Conservation (phyloP, 2,113 vertebrate species). For the Cyphomyrus plagiostoma region DNA sequence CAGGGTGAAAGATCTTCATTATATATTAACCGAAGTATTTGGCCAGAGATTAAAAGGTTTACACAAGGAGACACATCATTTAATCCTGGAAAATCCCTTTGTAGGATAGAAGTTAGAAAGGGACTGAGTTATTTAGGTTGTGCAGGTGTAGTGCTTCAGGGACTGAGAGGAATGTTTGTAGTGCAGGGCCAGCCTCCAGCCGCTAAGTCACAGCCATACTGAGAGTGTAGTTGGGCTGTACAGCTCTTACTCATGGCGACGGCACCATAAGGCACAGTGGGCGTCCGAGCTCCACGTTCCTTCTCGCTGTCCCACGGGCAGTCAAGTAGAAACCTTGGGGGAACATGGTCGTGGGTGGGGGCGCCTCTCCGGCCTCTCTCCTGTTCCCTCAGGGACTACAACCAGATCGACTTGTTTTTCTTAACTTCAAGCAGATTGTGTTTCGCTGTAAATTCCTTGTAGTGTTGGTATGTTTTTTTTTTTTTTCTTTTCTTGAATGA, state of each 20-base stretch:
- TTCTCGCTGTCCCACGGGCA: slow-evolving; percentile 43
- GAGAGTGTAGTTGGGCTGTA: not conserved
- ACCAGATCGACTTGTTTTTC: slow-evolving; percentile 54
- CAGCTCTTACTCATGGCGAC: not conserved
- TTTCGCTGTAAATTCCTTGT: not conserved
- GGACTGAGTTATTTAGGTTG: not conserved
- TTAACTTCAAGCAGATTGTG: not conserved
- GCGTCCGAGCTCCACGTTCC: not conserved
- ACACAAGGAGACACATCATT: not conserved
- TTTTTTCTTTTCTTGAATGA: not conserved
- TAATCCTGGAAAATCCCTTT: not conserved
- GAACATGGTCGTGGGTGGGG: slow-evolving; percentile 14
- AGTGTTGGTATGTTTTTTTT: not conserved
- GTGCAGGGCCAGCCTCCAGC: not conserved
- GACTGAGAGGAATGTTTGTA: not conserved
- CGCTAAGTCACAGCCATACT: not conserved
- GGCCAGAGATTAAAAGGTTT: not conserved
- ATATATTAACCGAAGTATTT: not conserved
- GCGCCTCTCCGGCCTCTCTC: slow-evolving; percentile 32
- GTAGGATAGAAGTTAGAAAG: not conserved
- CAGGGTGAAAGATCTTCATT: not conserved
- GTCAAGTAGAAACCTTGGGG: slow-evolving; percentile 39
- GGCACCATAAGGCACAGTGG: not conserved
- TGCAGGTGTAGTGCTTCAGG: not conserved
- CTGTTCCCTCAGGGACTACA: slow-evolving; percentile 50